A percentile compares a stretch with the other conserved stretches of the same genome.
phyloP scores from a whole-genome alignment of 64 coral and sea anemone species.

The Montipora foliosa region DNA sequence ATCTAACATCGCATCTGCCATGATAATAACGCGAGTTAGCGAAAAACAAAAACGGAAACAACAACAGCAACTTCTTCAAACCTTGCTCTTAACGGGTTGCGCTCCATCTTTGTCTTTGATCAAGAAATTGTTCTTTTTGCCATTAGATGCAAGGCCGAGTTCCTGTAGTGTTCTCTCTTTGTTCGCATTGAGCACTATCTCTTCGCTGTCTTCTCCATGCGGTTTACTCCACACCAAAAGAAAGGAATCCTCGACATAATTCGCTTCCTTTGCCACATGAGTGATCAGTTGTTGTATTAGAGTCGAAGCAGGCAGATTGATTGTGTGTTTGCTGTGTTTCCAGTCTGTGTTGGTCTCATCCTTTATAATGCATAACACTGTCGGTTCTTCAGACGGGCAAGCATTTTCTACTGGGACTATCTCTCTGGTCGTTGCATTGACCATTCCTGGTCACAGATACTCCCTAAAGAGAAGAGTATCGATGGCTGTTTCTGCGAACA shows the following conservation, averaged over 20 bases:
- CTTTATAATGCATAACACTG: conserved; percentile 65
- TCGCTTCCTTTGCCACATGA: conserved; percentile 54
- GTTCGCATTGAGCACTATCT: conserved; percentile 47
- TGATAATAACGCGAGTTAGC: background rate
- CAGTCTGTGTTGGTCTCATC: conserved; percentile 61
- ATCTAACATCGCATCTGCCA: too few species aligned
- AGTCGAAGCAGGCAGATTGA: conserved; percentile 72
- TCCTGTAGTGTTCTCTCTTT: conserved; percentile 48
- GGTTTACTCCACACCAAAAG: conserved; percentile 68
- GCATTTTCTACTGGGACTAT: conserved; percentile 54
- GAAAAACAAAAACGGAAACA: background rate
- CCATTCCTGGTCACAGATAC: conserved; percentile 63
- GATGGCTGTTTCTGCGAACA: background rate
- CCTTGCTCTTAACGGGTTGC: conserved; percentile 59
- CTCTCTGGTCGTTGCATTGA: conserved; percentile 60
- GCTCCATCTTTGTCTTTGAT: conserved; percentile 63
- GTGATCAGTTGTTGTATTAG: conserved; percentile 28
- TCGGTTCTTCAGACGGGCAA: conserved; percentile 34
- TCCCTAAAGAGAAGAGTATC: conserved; percentile 6
- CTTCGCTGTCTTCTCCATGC: background rate
- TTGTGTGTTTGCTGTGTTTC: conserved; percentile 35
- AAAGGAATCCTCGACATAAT: conserved; percentile 58
- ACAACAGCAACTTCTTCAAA: background rate
- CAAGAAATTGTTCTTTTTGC: conserved; percentile 54
- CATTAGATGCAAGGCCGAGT: conserved; percentile 35